Evolutionary conservation across 2,113 vertebrate genomes (phyloP).

Genomic region (Canis aureus): DNA sequence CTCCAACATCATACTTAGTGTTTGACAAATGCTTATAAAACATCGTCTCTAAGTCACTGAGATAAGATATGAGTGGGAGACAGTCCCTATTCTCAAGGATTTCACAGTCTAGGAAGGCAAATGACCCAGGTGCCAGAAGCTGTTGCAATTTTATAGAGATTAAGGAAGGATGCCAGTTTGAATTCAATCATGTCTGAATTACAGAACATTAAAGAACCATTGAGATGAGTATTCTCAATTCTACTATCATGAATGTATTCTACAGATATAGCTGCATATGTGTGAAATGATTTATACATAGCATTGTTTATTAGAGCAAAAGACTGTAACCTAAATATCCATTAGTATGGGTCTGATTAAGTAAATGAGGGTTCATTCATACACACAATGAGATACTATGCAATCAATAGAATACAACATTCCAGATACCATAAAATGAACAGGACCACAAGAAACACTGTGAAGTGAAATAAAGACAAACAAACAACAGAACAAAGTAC

Average conservation of each 20-base stretch:
- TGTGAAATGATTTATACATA: slow-evolving; percentile 16
- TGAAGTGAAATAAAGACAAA: neutral
- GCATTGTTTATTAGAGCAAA: slow-evolving; percentile 26
- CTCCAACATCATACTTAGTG: neutral
- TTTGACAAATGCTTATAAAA: neutral
- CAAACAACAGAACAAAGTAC: neutral
- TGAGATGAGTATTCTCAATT: neutral
- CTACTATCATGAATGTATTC: neutral
- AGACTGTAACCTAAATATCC: neutral
- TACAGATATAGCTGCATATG: neutral
- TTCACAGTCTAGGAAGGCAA: neutral
- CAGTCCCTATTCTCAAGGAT: neutral
- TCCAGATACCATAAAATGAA: neutral
- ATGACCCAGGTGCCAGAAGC: neutral
- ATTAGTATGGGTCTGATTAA: neutral
- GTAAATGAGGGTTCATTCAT: neutral
- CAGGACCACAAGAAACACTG: neutral
- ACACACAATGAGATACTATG: neutral
- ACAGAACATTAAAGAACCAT: neutral
- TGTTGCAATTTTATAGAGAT: neutral
- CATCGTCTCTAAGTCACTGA: neutral
- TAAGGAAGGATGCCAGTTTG: neutral
- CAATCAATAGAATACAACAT: neutral
- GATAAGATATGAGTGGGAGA: neutral
- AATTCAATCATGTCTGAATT: neutral